phyloP scores from a whole-genome alignment of 2,113 vertebrate genomes.

The Salvelinus namaycush region DNA sequence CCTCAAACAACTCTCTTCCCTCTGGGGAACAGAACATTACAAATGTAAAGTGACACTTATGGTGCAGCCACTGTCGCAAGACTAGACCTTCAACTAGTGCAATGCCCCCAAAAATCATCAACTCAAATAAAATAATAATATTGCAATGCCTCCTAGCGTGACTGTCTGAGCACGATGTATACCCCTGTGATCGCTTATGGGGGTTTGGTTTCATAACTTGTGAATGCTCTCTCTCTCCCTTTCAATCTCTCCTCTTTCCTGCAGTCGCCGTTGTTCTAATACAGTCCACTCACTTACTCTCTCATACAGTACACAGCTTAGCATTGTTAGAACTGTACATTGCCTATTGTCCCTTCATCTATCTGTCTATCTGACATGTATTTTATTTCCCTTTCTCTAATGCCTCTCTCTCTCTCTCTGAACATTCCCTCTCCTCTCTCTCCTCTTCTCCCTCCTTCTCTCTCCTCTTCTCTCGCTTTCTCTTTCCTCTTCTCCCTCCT shows the following conservation, averaged over 20 bases:
- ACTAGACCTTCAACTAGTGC: background rate
- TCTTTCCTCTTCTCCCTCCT: too few relatives aligned
- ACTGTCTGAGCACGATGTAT: background rate
- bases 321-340: background rate
- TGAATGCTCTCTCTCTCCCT: background rate
- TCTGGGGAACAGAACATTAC: background rate
- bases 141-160: too few relatives aligned
- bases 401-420: too few relatives aligned
- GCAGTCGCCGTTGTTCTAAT: background rate
- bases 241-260: background rate
- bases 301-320: background rate
- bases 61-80: background rate
- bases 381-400: background rate
- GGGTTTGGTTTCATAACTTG: background rate
- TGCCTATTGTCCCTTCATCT: background rate
- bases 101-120: too few relatives aligned
- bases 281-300: background rate
- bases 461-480: too few relatives aligned
- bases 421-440: too few relatives aligned
- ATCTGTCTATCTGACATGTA: background rate
- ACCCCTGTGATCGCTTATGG: background rate
- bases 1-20: background rate
- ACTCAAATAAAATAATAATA: too few relatives aligned
- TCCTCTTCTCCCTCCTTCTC: too few relatives aligned
- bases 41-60: constrained; percentile 11